Conservation (phyloP, 2,113 vertebrate genomes). For the Procavia capensis region DNA sequence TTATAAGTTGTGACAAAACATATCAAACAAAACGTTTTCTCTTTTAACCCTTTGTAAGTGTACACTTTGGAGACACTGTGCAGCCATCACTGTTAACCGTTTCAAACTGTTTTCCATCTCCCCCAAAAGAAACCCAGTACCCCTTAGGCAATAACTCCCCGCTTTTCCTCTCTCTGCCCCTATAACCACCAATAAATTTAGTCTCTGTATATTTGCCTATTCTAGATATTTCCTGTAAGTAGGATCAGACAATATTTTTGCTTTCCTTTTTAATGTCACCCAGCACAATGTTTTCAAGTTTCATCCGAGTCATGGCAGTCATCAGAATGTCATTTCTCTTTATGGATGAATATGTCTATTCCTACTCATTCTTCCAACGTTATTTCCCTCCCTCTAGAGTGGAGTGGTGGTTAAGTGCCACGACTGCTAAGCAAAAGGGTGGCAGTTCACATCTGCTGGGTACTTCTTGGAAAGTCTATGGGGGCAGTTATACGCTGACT, state of each 20-base stretch:
- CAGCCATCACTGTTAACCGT: background rate
- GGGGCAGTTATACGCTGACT: no score
- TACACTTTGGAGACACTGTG: background rate
- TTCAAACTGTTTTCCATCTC: background rate
- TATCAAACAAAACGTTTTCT: background rate
- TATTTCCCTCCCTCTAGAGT: background rate
- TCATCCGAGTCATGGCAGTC: background rate
- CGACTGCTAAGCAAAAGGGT: no score
- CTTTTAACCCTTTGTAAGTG: background rate
- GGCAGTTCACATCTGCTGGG: no score
- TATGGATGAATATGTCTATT: background rate
- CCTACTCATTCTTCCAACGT: background rate
- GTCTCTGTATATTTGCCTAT: background rate
- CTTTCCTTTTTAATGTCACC: background rate
- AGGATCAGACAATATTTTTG: background rate
- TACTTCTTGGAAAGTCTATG: no score
- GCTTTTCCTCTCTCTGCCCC: background rate
- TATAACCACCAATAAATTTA: background rate
- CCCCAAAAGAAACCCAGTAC: background rate
- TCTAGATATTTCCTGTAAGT: background rate
- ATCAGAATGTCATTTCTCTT: background rate
- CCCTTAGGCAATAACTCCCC: background rate
- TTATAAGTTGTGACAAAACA: background rate
- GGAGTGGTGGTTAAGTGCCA: no score
- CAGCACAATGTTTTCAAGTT: background rate